Percentiles rank a stretch among this genome's conserved stretches.
phyloP scores from a whole-genome alignment of 2,113 vertebrate genomes.

The Pycnonotus jocosus region DNA sequence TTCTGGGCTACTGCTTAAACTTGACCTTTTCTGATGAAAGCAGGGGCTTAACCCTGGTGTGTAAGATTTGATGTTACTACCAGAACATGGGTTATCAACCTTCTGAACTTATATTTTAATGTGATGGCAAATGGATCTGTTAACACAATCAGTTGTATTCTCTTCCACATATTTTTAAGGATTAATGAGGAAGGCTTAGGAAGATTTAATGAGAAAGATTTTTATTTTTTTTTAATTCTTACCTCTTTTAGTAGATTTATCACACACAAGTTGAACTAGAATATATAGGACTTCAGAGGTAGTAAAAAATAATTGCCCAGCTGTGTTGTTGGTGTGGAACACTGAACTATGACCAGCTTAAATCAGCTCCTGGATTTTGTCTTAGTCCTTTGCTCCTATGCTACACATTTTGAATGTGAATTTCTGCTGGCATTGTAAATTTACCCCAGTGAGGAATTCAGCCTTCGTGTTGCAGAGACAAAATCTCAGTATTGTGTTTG shows the following conservation, averaged over 20 bases:
- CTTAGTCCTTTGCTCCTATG: background rate
- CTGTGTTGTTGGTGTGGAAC: background rate
- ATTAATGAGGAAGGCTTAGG: background rate
- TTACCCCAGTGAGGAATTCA: background rate
- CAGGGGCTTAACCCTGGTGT: background rate
- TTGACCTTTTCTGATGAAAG: slow-evolving; percentile 28
- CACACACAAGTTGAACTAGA: background rate
- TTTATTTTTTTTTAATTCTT: background rate
- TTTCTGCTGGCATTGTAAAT: background rate
- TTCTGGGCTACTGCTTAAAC: background rate
- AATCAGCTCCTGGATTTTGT: background rate
- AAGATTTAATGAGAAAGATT: background rate
- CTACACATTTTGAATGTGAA: background rate
- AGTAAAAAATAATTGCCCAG: background rate
- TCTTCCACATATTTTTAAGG: background rate
- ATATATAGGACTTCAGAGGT: background rate
- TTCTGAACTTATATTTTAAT: background rate
- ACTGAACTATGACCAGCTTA: background rate
- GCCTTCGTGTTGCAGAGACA: background rate
- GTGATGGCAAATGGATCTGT: background rate
- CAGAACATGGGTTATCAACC: background rate
- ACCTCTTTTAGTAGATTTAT: background rate
- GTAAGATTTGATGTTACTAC: background rate
- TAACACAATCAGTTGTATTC: background rate
- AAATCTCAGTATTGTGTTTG: background rate